phyloP scores from a whole-genome alignment of 2,888 invertebrate genomes.

The Bembecia ichneumoniformis region DNA sequence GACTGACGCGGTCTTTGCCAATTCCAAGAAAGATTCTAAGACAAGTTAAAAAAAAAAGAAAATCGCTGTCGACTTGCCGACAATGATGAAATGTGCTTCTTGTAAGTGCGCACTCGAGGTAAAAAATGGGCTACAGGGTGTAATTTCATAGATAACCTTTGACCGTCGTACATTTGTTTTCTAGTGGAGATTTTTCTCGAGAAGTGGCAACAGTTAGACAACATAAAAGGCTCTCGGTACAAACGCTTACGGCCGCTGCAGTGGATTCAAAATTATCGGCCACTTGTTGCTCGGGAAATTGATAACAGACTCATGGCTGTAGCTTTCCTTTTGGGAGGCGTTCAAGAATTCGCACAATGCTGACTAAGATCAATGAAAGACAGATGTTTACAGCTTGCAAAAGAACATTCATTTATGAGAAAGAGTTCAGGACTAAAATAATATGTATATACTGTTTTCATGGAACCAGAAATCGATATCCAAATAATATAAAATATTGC shows the following conservation, averaged over 20 bases:
- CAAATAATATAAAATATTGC: too few relatives aligned
- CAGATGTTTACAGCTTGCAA: too few relatives aligned
- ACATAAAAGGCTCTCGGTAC: conserved; percentile 26
- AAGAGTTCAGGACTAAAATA: too few relatives aligned
- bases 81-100: conserved; percentile 25
- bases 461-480: too few relatives aligned
- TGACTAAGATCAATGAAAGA: too few relatives aligned
- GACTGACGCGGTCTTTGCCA: conserved; percentile 29
- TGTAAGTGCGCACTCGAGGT: conserved; percentile 17
- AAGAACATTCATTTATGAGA: too few relatives aligned
- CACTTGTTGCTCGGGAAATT: conserved; percentile 69
- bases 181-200: background rate
- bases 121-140: conserved; percentile 23
- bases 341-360: conserved; percentile 43
- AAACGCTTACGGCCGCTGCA: conserved; percentile 32
- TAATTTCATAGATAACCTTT: conserved; percentile 24
- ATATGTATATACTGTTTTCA: too few relatives aligned
- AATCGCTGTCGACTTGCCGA: conserved; percentile 9
- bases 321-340: conserved; percentile 44
- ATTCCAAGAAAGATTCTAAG: conserved; percentile 42
- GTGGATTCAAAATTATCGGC: conserved; percentile 65
- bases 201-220: conserved; percentile 1
- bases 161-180: conserved; percentile 10
- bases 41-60: conserved; percentile 22
- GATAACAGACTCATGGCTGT: conserved; percentile 58